Conservation (phyloP, 2,797 vertebrate species). For the Micromesistius poutassou region DNA sequence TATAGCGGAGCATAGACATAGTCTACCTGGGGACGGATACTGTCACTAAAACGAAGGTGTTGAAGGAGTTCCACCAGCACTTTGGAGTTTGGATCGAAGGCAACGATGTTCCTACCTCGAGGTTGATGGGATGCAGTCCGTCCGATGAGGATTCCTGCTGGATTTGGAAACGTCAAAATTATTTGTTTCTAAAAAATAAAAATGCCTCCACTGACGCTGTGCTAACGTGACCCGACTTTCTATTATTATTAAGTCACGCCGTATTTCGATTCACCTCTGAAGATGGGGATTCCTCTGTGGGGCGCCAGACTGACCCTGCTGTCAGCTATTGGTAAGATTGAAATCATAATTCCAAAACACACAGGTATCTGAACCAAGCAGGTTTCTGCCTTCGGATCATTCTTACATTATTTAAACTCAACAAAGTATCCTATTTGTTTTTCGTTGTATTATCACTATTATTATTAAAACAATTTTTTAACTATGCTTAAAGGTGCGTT, state of each 20-base stretch:
- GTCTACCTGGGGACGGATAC: background rate
- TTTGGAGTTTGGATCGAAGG: background rate
- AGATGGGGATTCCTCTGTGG: slow-evolving; percentile 34
- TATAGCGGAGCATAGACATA: background rate
- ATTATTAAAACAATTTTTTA: background rate
- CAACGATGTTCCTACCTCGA: background rate
- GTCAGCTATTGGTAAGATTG: slow-evolving; percentile 51
- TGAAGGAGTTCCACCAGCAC: background rate
- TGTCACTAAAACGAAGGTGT: background rate
- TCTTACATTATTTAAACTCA: too few species aligned
- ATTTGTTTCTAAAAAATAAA: background rate
- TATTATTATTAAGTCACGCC: background rate
- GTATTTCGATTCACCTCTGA: background rate
- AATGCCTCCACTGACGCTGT: background rate
- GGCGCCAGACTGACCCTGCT: slow-evolving; percentile 26
- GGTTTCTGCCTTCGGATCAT: too few species aligned
- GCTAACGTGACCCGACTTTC: background rate
- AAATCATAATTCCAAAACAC: background rate
- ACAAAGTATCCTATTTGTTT: background rate
- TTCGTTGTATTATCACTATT: background rate
- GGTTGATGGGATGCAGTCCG: background rate
- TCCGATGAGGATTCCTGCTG: background rate
- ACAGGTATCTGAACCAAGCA: background rate
- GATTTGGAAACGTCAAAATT: background rate
- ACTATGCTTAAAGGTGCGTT: background rate